A percentile compares a stretch with the other conserved stretches of the same genome.
Evolutionary conservation across 2,113 vertebrate species (phyloP).

Genomic region (Petroica traversi): DNA sequence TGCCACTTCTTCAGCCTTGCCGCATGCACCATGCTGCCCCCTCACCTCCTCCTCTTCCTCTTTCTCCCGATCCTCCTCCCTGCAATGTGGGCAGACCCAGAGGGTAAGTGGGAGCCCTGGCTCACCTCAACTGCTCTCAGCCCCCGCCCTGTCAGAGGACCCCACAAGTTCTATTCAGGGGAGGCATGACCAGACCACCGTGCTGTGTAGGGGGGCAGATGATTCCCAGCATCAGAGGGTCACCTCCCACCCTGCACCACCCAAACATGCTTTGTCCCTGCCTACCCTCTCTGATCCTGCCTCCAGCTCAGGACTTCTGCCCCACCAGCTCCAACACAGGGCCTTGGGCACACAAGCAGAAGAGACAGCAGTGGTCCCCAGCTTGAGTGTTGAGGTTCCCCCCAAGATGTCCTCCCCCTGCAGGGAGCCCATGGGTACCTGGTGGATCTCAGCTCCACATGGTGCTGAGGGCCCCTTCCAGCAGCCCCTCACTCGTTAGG

Average conservation of each 20-base stretch:
- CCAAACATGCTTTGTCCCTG: not conserved
- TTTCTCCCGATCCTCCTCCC: not conserved
- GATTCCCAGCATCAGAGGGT: not conserved
- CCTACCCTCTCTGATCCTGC: not conserved
- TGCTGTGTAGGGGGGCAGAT: fast-evolving
- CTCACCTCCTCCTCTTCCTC: not conserved
- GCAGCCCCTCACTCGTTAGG: not conserved
- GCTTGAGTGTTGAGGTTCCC: not conserved
- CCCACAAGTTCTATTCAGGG: not conserved
- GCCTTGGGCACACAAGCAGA: not conserved
- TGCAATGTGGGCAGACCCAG: not conserved
- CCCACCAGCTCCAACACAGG: not conserved
- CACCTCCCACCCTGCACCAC: fast-evolving
- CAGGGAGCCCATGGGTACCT: not conserved
- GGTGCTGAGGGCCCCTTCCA: not conserved
- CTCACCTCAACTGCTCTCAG: not conserved
- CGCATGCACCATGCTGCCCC: not conserved
- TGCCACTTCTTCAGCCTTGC: not conserved
- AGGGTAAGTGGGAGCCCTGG: conserved; percentile 20
- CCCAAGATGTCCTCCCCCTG: not conserved
- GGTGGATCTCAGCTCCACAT: not conserved
- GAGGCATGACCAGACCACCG: not conserved
- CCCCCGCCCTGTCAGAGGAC: not conserved
- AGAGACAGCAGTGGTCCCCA: not conserved
- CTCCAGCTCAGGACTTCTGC: not conserved